Base-by-base conservation (phyloP, 2,888 invertebrate genomes). In the Cryptocephalus primarius region DNA sequence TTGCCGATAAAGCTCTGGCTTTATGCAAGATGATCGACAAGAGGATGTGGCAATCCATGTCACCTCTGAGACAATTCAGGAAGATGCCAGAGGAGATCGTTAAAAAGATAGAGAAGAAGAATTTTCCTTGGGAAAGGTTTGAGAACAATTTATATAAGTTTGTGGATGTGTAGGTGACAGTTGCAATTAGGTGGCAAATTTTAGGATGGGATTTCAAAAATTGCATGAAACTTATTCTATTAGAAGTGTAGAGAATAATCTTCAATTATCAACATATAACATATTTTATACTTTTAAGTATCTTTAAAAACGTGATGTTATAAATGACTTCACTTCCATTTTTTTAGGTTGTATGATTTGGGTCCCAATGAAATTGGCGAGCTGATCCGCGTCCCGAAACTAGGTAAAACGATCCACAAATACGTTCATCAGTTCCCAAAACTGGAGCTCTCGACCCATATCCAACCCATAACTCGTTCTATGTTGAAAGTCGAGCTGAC, bases 1-100 rank as follows among this genome's bases (percentile, higher is more conserved):
- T 99, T 44, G 92, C 95, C 1, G 96, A 97, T 66, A 99, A 97
- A 68, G 86, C 94, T 0, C 71, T 99, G 12, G 85, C 93, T 0
- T 76, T 99, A 8, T 96, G 96, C 72, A 99, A 99, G 72, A 99
- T 99, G 97, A 93, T 99, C 49, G 95, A 97, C 67, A 80, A 93
- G 1, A 77, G 97, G 33, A 96, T 97, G 95, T 99, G 99, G 99
- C 96, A 97, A 69, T 95, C 95, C 0, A 95, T 99, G 95, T 95
- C 94, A 1, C 99, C 99, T 1, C 73, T 99, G 10, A 73, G 99
- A 10, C 99, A 99, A 68, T 99, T 99, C 66, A 80, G 89, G 55
- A 97, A 95, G 68, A 94, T 96, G 82, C 97, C 93, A 0, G 94
- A 93, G 63, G 96, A 96, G 74, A 87, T 92, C 12, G 85, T 97